phyloP scores from a whole-genome alignment of 1,140 invertebrate genomes.

The Drosophila leontia region DNA sequence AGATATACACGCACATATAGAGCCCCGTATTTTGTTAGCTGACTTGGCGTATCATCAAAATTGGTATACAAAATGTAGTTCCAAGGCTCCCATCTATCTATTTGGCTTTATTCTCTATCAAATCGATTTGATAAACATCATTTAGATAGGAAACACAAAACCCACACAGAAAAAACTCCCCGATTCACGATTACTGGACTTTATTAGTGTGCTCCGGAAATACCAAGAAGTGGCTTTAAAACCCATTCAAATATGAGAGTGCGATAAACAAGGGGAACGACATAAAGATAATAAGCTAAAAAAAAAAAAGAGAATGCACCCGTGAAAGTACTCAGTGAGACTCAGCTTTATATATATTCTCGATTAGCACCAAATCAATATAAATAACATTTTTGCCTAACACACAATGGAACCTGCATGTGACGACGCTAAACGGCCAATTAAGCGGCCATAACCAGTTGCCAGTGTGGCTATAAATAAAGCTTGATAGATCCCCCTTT shows the following conservation, averaged over 20 bases:
- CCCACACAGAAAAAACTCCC: not conserved
- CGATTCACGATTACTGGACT: slow-evolving; percentile 18
- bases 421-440: slow-evolving; percentile 37
- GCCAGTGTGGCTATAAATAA: slow-evolving; percentile 39
- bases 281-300: slow-evolving; percentile 5
- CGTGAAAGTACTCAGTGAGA: not conserved
- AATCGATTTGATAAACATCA: slow-evolving; percentile 12
- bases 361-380: slow-evolving; percentile 9
- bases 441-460: slow-evolving; percentile 49
- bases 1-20: not conserved
- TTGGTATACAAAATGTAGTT: not conserved
- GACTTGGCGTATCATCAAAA: slow-evolving; percentile 12
- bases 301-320: not conserved
- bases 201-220: slow-evolving; percentile 38
- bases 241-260: slow-evolving; percentile 41
- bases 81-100: slow-evolving; percentile 20
- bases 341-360: not conserved
- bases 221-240: slow-evolving; percentile 53
- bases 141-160: slow-evolving; percentile 14
- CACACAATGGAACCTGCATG: slow-evolving; percentile 39
- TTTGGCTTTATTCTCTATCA: slow-evolving; percentile 24
- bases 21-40: slow-evolving; percentile 26
- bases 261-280: slow-evolving; percentile 6
- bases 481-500: slow-evolving; percentile 22
- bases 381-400: slow-evolving; percentile 3